Percentiles rank a stretch among this genome's conserved stretches.
phyloP scores from a whole-genome alignment of 1,140 invertebrate species.

The Drosophila melanica region DNA sequence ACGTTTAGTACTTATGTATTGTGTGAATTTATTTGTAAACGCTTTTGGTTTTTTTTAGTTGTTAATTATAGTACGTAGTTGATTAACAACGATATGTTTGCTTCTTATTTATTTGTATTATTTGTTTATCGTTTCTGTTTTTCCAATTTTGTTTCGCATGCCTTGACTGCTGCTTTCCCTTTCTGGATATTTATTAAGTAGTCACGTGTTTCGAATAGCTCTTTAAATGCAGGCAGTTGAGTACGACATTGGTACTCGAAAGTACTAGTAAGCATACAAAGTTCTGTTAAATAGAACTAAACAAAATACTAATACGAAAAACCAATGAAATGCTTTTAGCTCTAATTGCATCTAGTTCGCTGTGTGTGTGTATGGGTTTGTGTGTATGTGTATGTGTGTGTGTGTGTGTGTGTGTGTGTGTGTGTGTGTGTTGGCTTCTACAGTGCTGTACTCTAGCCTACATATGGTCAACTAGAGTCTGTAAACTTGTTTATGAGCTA shows the following conservation, averaged over 20 bases:
- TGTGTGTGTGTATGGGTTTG: background rate
- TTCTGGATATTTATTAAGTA: conserved; percentile 12
- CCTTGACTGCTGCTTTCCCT: conserved; percentile 2
- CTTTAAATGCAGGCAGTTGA: conserved; percentile 31
- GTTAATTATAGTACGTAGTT: conserved; percentile 19
- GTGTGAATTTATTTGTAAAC: conserved; percentile 9
- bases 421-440: conserved; percentile 16
- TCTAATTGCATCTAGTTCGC: conserved; percentile 44
- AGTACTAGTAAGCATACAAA: conserved; percentile 31
- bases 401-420: conserved; percentile 8
- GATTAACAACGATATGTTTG: conserved; percentile 72
- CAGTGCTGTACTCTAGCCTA: conserved; percentile 13
- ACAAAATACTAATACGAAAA: conserved; percentile 57
- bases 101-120: conserved; percentile 48
- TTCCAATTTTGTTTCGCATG: background rate
- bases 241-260: conserved; percentile 1
- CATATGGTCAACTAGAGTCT: conserved; percentile 11
- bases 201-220: conserved; percentile 29
- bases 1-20: conserved; percentile 18
- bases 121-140: background rate
- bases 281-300: conserved; percentile 37
- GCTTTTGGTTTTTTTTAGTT: conserved; percentile 29
- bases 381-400: background rate
- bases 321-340: conserved; percentile 55
- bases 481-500: background rate